A percentile compares a stretch with the other conserved stretches of the same genome.
Conservation (phyloP, 2,888 invertebrate species). For the Lysandra bellargus region DNA sequence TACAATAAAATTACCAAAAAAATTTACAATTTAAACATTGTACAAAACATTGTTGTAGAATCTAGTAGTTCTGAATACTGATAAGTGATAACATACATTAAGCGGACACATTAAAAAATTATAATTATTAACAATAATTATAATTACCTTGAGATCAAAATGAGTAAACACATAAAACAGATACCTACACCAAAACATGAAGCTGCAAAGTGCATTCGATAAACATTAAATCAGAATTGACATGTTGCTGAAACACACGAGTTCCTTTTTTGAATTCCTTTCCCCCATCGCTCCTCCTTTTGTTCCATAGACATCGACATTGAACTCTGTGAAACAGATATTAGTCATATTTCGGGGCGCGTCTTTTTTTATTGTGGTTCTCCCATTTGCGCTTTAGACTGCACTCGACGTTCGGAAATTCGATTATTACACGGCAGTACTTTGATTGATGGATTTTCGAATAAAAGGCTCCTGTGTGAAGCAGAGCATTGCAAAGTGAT, state of each 20-base stretch:
- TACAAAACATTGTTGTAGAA: neutral
- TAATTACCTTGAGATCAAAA: no score
- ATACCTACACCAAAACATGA: neutral
- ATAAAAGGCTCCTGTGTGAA: constrained; percentile 55
- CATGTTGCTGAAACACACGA: constrained; percentile 47
- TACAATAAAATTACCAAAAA: neutral
- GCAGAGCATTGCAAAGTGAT: constrained; percentile 58
- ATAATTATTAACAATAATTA: no score
- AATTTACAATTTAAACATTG: neutral
- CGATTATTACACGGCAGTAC: constrained; percentile 75
- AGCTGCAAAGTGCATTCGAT: constrained; percentile 30
- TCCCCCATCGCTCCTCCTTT: constrained; percentile 58
- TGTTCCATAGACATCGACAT: constrained; percentile 67
- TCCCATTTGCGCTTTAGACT: constrained; percentile 71
- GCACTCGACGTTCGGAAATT: constrained; percentile 72
- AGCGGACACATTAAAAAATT: no score
- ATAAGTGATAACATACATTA: no score
- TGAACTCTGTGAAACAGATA: constrained; percentile 72
- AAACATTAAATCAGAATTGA: constrained; percentile 48
- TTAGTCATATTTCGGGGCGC: constrained; percentile 63
- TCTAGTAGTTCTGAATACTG: no score
- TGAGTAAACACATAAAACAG: neutral
- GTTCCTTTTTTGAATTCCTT: constrained; percentile 62
- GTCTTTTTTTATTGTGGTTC: constrained; percentile 67
- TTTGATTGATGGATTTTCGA: constrained; percentile 75